Conservation (phyloP, 2,113 vertebrate species). For the Hypanus sabinus region DNA sequence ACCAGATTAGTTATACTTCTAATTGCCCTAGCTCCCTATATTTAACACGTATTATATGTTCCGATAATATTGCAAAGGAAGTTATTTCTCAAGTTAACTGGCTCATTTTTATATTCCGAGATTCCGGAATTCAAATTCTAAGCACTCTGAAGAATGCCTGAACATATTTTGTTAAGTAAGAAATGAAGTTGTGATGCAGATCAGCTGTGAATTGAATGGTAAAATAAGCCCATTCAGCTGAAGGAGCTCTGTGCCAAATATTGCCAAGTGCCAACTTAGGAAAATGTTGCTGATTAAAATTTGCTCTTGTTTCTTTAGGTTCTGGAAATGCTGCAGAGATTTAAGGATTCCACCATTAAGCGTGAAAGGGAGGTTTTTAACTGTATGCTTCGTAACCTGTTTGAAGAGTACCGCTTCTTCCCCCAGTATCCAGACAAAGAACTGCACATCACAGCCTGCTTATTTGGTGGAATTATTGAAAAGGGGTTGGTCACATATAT, state of each 20-base stretch:
- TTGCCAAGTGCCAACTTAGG: neutral
- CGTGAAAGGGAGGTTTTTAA: conserved; percentile 96
- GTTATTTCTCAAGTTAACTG: neutral
- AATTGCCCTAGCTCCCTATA: no score
- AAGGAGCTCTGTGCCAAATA: neutral
- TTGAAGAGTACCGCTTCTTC: conserved; percentile 97
- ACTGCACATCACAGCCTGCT: conserved; percentile 96
- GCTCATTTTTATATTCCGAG: neutral
- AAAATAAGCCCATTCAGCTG: no score
- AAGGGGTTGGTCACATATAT: conserved; percentile 98
- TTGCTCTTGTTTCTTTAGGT: conserved; percentile 61
- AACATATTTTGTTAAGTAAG: neutral
- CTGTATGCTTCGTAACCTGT: conserved; percentile 96
- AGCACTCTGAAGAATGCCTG: neutral
- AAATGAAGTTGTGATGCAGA: neutral
- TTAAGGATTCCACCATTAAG: conserved; percentile 96
- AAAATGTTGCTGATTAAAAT: conserved; percentile 1
- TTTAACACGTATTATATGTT: no score
- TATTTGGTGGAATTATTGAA: conserved; percentile 96
- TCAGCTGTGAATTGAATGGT: no score
- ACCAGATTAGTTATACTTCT: no score
- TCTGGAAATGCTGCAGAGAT: conserved; percentile 95
- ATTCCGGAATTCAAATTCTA: neutral
- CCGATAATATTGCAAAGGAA: neutral
- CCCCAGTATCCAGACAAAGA: conserved; percentile 98